Evolutionary conservation across 2,113 vertebrate genomes (phyloP).

Genomic region (Apodemus speciosus): DNA sequence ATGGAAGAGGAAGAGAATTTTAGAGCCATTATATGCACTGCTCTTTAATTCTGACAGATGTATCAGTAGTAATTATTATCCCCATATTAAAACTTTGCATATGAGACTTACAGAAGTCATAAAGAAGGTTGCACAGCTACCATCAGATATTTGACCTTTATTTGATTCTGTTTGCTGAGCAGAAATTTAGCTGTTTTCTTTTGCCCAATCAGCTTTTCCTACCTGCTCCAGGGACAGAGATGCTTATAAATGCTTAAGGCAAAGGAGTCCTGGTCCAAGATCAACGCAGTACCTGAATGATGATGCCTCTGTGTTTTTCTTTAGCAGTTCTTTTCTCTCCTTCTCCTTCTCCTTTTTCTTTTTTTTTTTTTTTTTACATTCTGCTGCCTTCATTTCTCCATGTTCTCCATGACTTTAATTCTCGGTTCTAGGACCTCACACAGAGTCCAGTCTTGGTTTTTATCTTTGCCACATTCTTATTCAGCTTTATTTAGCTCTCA

Average conservation of each 20-base stretch:
- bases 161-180: not conserved
- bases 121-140: not conserved
- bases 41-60: not conserved
- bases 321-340: not conserved
- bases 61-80: not conserved
- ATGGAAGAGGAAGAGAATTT: not conserved
- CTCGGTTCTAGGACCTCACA: not conserved
- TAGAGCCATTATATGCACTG: not conserved
- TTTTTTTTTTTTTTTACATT: not conserved
- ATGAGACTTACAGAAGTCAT: not conserved
- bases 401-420: not conserved
- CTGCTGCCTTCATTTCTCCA: not conserved
- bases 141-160: not conserved
- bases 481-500: not conserved
- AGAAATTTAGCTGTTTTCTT: not conserved
- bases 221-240: not conserved
- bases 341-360: not conserved
- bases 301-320: not conserved
- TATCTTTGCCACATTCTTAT: not conserved
- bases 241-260: not conserved
- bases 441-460: not conserved
- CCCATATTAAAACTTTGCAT: not conserved
- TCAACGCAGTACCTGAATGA: not conserved
- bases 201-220: not conserved
- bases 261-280: not conserved